phyloP scores from a whole-genome alignment of 1,140 invertebrate species.

The Drosophila triauraria region DNA sequence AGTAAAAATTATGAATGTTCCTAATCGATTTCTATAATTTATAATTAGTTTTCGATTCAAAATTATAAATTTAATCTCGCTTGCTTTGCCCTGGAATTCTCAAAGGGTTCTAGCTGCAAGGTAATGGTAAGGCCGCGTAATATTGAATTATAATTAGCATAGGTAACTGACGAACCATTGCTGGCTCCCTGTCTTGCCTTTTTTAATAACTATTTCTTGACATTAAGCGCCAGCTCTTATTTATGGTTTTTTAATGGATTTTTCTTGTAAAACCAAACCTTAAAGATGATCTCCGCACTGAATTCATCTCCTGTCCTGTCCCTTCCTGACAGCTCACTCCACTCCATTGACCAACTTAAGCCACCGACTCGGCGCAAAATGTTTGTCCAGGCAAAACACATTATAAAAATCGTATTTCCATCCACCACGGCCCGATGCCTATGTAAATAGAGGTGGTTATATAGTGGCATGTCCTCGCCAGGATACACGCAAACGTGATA shows the following conservation, averaged over 20 bases:
- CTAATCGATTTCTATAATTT: no score
- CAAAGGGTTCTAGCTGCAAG: no score
- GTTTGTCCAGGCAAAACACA: constrained; percentile 52
- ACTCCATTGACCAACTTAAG: constrained; percentile 54
- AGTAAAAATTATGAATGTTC: no score
- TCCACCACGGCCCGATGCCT: constrained; percentile 47
- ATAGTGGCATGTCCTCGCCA: constrained; percentile 16
- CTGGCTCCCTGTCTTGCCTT: background rate
- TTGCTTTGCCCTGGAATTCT: no score
- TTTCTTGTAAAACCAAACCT: background rate
- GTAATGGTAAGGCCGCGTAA: no score
- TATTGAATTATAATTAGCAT: background rate
- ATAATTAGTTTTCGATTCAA: no score
- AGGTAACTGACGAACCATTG: no score
- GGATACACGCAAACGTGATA: constrained; percentile 37
- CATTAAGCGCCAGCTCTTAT: no score
- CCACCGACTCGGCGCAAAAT: constrained; percentile 41
- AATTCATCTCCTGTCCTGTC: no score
- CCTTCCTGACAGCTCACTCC: constrained; percentile 12
- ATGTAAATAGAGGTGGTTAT: constrained; percentile 45
- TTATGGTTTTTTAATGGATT: no score
- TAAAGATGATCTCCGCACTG: background rate
- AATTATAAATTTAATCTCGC: no score
- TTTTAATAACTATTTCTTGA: background rate
- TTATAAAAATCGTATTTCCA: constrained; percentile 32